Evolutionary conservation across 2,113 vertebrate species (phyloP).

Genomic region (Salvelinus alpinus): DNA sequence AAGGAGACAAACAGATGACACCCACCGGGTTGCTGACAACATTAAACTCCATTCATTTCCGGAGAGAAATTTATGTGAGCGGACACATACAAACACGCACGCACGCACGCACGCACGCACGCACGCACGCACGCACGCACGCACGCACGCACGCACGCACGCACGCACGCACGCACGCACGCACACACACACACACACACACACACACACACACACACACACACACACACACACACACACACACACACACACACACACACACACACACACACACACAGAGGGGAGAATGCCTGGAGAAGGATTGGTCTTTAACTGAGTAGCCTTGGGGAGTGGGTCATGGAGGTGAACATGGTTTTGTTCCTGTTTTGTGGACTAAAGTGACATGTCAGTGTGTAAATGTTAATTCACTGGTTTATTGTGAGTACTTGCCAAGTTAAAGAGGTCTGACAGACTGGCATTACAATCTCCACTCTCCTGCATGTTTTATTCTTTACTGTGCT

Average conservation of each 20-base stretch:
- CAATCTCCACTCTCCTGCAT: neutral
- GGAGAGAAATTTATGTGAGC: conserved; percentile 48
- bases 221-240: conserved; percentile 3
- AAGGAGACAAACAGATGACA: conserved; percentile 51
- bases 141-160: no score
- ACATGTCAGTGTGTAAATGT: no score
- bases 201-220: conserved; percentile 16
- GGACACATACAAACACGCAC: neutral
- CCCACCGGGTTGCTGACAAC: conserved; percentile 57
- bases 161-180: no score
- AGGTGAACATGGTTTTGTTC: no score
- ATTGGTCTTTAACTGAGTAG: conserved; percentile 16
- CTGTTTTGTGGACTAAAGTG: no score
- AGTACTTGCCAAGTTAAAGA: no score
- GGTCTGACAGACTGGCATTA: no score
- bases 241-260: conserved; percentile 2
- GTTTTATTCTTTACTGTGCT: neutral
- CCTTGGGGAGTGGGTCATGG: no score
- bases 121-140: no score
- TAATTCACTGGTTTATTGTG: no score
- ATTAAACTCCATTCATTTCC: conserved; percentile 68
- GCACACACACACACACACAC: conserved; percentile 12
- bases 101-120: no score
- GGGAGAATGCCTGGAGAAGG: conserved; percentile 25
- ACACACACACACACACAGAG: conserved; percentile 14